Evolutionary conservation across 2,113 vertebrate genomes (phyloP).

Genomic region (Climacteris rufus): DNA sequence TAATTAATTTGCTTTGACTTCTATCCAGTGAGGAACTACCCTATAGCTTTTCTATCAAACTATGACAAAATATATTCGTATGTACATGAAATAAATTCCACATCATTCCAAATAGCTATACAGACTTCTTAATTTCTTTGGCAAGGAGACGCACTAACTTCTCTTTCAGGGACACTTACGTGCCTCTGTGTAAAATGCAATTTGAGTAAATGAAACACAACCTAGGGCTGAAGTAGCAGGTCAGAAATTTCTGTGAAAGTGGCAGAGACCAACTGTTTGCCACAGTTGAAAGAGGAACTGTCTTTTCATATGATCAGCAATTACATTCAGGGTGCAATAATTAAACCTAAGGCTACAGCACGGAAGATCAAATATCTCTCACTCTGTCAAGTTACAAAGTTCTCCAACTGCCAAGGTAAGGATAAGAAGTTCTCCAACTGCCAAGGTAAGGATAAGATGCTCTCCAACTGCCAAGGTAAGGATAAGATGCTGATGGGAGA

Average conservation of each 20-base stretch:
- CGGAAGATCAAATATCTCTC: background rate
- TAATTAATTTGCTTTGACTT: background rate
- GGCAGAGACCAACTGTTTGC: background rate
- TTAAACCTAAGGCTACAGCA: background rate
- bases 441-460: too few relatives aligned
- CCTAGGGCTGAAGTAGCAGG: background rate
- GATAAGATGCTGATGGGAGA: background rate
- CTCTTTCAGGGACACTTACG: background rate
- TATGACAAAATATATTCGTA: background rate
- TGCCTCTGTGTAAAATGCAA: background rate
- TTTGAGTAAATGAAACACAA: background rate
- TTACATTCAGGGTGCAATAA: background rate
- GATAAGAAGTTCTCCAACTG: background rate
- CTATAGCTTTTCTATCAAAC: background rate
- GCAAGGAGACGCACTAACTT: background rate
- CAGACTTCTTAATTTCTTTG: background rate
- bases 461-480: background rate
- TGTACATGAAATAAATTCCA: background rate
- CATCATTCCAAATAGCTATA: background rate
- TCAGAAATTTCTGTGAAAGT: background rate
- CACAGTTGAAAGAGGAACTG: background rate
- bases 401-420: background rate
- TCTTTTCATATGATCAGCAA: background rate
- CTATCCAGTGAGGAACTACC: background rate
- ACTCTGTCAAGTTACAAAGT: background rate